Base-by-base conservation (phyloP, 2,113 vertebrate species). In the Eretmochelys imbricata region DNA sequence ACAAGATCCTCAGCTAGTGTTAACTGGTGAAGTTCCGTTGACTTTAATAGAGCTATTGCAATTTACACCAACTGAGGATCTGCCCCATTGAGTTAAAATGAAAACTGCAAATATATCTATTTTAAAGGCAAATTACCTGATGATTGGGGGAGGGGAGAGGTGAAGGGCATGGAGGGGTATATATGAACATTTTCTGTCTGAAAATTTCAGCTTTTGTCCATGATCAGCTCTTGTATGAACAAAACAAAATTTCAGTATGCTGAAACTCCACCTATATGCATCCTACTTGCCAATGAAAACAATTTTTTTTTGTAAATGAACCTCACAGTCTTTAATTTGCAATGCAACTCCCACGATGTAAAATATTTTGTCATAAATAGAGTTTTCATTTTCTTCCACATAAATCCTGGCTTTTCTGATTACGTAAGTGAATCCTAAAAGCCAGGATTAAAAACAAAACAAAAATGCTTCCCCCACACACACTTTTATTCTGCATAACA, bases 331-430 rank as follows among this genome's bases (percentile, higher is more conserved):
- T 91, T 51, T 31, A 54, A 82, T 81, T 80, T 95, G 84, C 78
- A 85, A 86, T 42, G 53, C 53, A 87, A 76, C 51, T 59, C 79
- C 62, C 42, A 76, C 50, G 49, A 31, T 55, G 51, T 86, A 35
- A 91, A 38, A 85, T 0, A 93, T 42, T 0, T 0, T 91, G 57
- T 65, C 35, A 49, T 62, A 89, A 94, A 25, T 27, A 38, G 22
- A 95, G 76, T 16, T 89, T 91, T 88, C 91, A 79, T 87, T 94
- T 96, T 91, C 92, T 91, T 62, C 82, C 81, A 85, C 6, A 24
- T 89, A 93, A 93, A 94, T 75, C 54, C 86, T 94, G 35, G 85
- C 48, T 51, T 38, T 50, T 93, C 5, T 59, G 29, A 78, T 29
- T 80, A 94, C 31, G 31, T 38, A 87, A 91, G 86, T 49, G 93